Conservation (phyloP, 2,888 invertebrate species). For the Troilus luridus region DNA sequence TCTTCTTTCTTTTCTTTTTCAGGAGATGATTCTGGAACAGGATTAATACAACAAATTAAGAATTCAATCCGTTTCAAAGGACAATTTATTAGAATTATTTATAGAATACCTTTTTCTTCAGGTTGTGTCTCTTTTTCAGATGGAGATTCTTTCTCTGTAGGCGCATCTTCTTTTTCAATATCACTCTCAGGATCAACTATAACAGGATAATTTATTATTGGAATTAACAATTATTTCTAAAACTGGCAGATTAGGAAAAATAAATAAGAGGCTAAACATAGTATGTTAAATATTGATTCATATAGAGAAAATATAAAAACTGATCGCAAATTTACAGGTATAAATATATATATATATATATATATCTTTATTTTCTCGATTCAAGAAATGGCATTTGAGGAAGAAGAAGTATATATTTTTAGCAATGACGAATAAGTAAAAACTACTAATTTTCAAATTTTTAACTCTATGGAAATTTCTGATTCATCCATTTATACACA, state of each 20-base stretch:
- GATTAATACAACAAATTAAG: neutral
- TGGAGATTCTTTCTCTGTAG: slow-evolving; percentile 64
- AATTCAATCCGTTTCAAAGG: neutral
- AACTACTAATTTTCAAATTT: no score
- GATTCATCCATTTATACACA: no score
- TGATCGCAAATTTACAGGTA: no score
- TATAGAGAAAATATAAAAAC: no score
- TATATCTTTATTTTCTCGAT: no score
- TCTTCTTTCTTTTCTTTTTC: slow-evolving; percentile 66
- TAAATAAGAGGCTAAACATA: no score
- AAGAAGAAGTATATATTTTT: no score
- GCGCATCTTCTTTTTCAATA: slow-evolving; percentile 65
- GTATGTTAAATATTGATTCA: no score
- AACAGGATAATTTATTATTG: neutral
- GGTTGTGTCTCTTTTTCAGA: slow-evolving; percentile 66
- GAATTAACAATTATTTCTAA: neutral
- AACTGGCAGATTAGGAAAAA: neutral
- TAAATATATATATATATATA: no score
- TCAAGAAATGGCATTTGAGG: no score
- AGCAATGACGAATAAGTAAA: no score
- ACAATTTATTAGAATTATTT: neutral
- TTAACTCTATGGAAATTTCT: no score
- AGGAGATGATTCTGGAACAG: slow-evolving; percentile 31
- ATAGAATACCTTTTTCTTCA: slow-evolving; percentile 66
- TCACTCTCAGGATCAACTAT: slow-evolving; percentile 55